Percentiles rank a stretch among this genome's conserved stretches.
Conservation (phyloP, 2,888 invertebrate genomes). For the Nemoura dubitans region DNA sequence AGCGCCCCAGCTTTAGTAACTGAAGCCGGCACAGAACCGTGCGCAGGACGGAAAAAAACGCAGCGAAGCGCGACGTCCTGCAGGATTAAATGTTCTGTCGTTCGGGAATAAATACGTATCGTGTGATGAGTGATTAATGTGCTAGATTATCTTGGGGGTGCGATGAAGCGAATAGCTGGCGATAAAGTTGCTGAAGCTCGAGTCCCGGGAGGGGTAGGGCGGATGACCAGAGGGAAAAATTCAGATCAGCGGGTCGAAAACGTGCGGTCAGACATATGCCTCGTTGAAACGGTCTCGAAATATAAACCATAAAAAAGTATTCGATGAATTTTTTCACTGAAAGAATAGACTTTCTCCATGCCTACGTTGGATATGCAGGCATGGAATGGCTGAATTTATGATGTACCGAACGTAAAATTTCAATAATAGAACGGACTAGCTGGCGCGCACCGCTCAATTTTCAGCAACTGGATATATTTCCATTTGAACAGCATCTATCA, state of each 20-base stretch:
- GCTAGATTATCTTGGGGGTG: background rate
- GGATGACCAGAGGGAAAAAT: background rate
- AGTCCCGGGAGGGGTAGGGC: background rate
- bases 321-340: background rate
- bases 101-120: conserved; percentile 21
- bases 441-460: background rate
- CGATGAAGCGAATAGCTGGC: background rate
- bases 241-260: background rate
- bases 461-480: background rate
- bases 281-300: background rate
- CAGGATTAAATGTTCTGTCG: conserved; percentile 25
- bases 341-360: background rate
- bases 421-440: background rate
- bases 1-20: background rate
- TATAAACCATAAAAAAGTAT: background rate
- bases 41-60: background rate
- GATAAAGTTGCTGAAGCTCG: background rate
- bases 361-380: background rate
- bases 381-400: background rate
- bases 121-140: conserved; percentile 23
- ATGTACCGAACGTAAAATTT: background rate
- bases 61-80: background rate
- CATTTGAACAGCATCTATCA: background rate
- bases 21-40: too few relatives aligned
- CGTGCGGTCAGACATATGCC: background rate